A percentile compares a stretch with the other conserved stretches of the same genome.
phyloP scores from a whole-genome alignment of 2,113 vertebrate species.

The Toxotes chatareus region DNA sequence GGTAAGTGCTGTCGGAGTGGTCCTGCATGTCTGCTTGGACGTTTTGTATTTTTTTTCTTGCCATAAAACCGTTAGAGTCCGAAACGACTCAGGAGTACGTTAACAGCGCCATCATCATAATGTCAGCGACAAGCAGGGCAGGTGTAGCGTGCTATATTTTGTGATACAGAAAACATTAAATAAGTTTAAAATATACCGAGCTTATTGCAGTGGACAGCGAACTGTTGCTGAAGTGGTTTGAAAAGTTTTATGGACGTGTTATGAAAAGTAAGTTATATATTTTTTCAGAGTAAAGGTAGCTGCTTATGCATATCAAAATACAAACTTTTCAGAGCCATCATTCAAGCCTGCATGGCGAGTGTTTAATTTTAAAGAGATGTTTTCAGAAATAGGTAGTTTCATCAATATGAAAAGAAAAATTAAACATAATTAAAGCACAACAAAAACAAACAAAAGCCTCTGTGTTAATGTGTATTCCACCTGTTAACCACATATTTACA shows the following conservation, averaged over 20 bases:
- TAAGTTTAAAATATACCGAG: background rate
- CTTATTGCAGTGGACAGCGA: background rate
- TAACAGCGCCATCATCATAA: background rate
- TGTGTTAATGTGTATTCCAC: background rate
- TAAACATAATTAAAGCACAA: background rate
- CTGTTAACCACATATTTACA: background rate
- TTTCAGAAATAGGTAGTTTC: background rate
- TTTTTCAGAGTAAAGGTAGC: background rate
- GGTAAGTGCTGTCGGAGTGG: too few species aligned
- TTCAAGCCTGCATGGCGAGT: background rate
- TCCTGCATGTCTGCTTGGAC: rapidly evolving
- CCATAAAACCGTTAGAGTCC: background rate
- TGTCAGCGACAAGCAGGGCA: background rate
- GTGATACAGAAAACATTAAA: background rate
- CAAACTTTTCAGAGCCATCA: background rate
- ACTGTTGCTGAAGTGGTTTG: background rate
- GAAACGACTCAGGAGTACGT: background rate
- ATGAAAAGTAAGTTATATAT: background rate
- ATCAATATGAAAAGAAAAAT: background rate
- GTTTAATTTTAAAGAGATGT: background rate
- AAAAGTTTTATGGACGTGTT: background rate
- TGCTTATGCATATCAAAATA: background rate
- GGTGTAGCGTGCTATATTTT: background rate
- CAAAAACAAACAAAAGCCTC: background rate
- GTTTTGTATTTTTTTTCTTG: background rate